Percentiles rank a stretch among this genome's conserved stretches.
These are phyloP conservation scores for Galerucella pusilla DNA, from an alignment of 2,888 invertebrate genomes.

Conservation along the genomic window DNA sequence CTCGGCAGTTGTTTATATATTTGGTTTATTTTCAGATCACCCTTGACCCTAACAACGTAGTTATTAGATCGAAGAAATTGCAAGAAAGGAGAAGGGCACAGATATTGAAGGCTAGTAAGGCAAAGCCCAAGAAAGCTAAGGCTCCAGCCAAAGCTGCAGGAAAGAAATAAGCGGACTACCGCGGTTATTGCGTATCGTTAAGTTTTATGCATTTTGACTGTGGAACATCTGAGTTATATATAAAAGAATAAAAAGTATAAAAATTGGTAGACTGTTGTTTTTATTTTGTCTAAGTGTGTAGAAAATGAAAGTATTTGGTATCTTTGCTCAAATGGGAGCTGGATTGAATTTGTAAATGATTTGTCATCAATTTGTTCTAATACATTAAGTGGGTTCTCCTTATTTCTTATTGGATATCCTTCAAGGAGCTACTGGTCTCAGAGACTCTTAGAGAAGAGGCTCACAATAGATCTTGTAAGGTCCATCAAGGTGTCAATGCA, in stretches of 20 bases:
- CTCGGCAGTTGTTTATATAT: not conserved
- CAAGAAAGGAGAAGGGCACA: constrained; percentile 67
- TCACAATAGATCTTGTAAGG: no score
- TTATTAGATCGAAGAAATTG: constrained; percentile 67
- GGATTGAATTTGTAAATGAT: no score
- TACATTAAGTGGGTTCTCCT: no score
- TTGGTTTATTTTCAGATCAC: constrained; percentile 47
- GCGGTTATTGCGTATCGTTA: constrained; percentile 44
- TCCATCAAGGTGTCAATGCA: no score
- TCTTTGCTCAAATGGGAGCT: no score
- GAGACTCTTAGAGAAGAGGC: no score
- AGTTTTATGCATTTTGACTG: constrained; percentile 50
- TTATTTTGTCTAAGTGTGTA: not conserved
- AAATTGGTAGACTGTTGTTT: constrained; percentile 28
- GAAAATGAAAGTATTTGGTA: not conserved
- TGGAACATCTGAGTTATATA: constrained; percentile 41
- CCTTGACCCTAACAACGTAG: constrained; percentile 62
- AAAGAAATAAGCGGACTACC: constrained; percentile 37
- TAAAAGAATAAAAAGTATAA: constrained; percentile 49
- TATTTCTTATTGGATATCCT: no score
- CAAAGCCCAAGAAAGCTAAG: constrained; percentile 66
- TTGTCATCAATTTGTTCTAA: no score
- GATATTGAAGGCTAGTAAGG: constrained; percentile 67
- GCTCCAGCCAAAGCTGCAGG: constrained; percentile 43
- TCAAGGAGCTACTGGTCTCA: no score